These are phyloP conservation scores for Teleogryllus oceanicus DNA, from an alignment of 2,888 invertebrate species.

Conservation along the genomic window DNA sequence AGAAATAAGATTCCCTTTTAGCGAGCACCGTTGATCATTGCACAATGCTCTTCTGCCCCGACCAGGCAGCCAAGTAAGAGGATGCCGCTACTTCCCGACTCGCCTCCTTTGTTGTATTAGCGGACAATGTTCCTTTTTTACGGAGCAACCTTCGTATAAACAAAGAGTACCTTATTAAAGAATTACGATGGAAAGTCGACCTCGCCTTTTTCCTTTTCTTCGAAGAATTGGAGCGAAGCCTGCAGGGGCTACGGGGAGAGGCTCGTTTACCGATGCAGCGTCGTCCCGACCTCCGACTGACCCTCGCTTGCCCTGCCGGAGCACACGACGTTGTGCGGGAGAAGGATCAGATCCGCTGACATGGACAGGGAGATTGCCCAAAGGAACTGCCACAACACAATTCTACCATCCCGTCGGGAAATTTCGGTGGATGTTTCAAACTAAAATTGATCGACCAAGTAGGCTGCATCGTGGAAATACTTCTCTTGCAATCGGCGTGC, in stretches of 20 bases:
- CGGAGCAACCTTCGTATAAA: not conserved
- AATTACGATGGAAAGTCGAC: not conserved
- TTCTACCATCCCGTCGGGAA: too few species aligned
- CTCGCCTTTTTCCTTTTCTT: not conserved
- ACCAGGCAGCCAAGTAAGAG: not conserved
- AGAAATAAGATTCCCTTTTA: slow-evolving; percentile 18
- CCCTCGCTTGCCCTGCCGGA: too few species aligned
- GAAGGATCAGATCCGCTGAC: too few species aligned
- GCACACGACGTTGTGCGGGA: too few species aligned
- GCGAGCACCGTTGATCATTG: not conserved
- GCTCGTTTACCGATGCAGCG: not conserved
- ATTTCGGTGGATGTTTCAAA: too few species aligned
- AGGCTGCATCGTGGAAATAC: too few species aligned
- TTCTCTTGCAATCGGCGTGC: too few species aligned
- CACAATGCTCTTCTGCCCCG: not conserved
- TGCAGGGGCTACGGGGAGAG: not conserved
- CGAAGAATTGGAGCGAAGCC: not conserved
- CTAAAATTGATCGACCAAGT: too few species aligned
- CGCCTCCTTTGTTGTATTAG: slow-evolving; percentile 1
- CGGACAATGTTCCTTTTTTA: not conserved
- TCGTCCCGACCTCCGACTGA: too few species aligned
- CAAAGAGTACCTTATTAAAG: slow-evolving; percentile 18
- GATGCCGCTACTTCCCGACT: not conserved
- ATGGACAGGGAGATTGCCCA: too few species aligned
- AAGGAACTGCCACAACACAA: too few species aligned